These are phyloP conservation scores for Nettapus auritus DNA, from an alignment of 2,113 vertebrate species.

Conservation along the genomic window DNA sequence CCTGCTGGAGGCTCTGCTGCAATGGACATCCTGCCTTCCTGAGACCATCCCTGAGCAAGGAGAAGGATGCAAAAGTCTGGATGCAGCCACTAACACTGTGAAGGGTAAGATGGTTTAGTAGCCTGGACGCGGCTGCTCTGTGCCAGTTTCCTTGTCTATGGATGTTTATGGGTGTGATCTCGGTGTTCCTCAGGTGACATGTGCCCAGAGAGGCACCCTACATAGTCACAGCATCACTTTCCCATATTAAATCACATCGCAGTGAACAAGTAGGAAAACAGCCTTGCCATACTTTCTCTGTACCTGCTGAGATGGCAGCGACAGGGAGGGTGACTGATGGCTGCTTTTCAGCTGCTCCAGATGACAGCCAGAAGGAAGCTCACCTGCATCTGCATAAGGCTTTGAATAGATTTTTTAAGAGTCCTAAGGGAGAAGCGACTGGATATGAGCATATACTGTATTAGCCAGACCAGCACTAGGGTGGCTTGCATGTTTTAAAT, in stretches of 20 bases:
- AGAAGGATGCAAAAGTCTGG: background rate
- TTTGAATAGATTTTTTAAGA: background rate
- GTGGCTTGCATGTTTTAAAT: conserved; percentile 6
- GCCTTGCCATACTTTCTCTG: background rate
- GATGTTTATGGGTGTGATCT: background rate
- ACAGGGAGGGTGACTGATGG: background rate
- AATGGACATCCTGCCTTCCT: background rate
- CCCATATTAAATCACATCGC: background rate
- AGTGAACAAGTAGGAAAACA: background rate
- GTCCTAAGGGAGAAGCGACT: background rate
- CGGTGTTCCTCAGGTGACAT: background rate
- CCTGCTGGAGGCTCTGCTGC: accelerated
- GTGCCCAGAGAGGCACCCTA: background rate
- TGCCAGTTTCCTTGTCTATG: background rate
- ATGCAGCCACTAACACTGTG: background rate
- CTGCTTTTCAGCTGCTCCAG: background rate
- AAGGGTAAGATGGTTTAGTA: background rate
- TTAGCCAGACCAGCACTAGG: background rate
- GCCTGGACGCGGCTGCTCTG: background rate
- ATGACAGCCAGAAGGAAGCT: background rate
- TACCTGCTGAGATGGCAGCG: background rate
- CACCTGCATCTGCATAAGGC: background rate
- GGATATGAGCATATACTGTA: background rate
- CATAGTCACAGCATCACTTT: background rate
- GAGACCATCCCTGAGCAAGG: background rate